Base-by-base conservation (phyloP, 2,113 vertebrate species). In the Notothenia rossii region DNA sequence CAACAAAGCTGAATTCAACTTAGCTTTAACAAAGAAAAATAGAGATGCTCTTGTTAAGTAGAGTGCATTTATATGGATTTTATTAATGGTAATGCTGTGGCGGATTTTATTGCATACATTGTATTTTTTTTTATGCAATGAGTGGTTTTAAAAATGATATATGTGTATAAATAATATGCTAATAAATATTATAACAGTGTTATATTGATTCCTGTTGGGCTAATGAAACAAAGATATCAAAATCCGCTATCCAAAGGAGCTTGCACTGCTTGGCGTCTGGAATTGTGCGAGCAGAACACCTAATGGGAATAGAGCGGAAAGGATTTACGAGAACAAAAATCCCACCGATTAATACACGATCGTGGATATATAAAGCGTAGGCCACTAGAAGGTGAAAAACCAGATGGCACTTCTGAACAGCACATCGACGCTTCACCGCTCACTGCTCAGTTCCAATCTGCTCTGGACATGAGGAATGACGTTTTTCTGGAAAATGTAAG, bases 281-380 rank as follows among this genome's bases (percentile, higher is more conserved):
- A 53, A 76, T 79, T 81, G 74, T 72, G 72, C 20, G 81, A 87
- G 79, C 60, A 67, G 65, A 61, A 51, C 3, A 33, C 79, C 79
- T 75, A 81, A 86, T 54, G 18, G 53, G 65, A 82, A 84, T 82
- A 68, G 90, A 90, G 79, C 55, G 56, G 76, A 85, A 91, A 81
- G 14, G 70, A 86, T 85, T 90, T 84, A 84, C 36, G 63, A 66
- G 80, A 61, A 77, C 12, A 1, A 77, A 89, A 90, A 88, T 56
- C 68, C 62, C 10, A 25, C 53, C 53, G 81, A 86, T 89, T 83
- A 88, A 79, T 72, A 86, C 76, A 82, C 29, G 61, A 77, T 73
- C 40, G 67, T 59, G 81, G 81, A 80, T 49, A 77, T 62, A 63
- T 86, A 81, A 87, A 78, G 77, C 72, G 72, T 10, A 40, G 59